These are phyloP conservation scores for Neodon shergylaensis DNA, from an alignment of 2,113 vertebrate genomes.

Conservation along the genomic window DNA sequence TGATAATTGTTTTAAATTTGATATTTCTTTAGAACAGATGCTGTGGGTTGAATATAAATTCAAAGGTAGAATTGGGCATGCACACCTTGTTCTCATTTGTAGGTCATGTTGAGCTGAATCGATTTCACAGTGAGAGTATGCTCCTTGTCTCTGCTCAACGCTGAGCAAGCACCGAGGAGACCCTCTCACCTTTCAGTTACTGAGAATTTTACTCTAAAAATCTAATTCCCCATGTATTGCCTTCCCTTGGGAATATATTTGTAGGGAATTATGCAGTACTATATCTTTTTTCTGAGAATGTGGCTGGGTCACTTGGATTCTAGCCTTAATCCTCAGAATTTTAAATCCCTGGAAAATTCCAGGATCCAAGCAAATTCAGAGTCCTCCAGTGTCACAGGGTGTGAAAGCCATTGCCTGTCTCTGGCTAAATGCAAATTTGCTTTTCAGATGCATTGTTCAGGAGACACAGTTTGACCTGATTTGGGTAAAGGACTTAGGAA, in stretches of 20 bases:
- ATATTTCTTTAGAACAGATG: constrained; percentile 41
- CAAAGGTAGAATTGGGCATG: neutral
- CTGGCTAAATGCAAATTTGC: neutral
- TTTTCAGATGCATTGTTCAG: constrained; percentile 24
- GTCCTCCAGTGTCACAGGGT: neutral
- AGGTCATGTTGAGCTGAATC: neutral
- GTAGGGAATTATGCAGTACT: neutral
- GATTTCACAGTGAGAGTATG: constrained; percentile 12
- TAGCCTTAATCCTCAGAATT: neutral
- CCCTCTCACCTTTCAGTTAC: neutral
- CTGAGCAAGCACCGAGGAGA: constrained; percentile 1
- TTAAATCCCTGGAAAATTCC: neutral
- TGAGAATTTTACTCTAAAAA: constrained; percentile 6
- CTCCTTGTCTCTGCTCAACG: neutral
- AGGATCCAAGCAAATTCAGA: neutral
- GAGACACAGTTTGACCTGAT: constrained; percentile 40
- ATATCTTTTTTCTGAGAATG: neutral
- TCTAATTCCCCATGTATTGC: neutral
- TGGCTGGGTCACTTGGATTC: neutral
- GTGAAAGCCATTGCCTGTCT: neutral
- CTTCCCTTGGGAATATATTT: neutral
- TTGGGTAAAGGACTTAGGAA: constrained; percentile 9
- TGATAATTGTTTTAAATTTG: constrained; percentile 56
- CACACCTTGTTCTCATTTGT: constrained; percentile 40
- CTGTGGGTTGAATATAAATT: constrained; percentile 39